Evolutionary conservation across 2,888 invertebrate species (phyloP), one percentile per base, ranked within the genome.

Genomic region (Dione vanillae): DNA sequence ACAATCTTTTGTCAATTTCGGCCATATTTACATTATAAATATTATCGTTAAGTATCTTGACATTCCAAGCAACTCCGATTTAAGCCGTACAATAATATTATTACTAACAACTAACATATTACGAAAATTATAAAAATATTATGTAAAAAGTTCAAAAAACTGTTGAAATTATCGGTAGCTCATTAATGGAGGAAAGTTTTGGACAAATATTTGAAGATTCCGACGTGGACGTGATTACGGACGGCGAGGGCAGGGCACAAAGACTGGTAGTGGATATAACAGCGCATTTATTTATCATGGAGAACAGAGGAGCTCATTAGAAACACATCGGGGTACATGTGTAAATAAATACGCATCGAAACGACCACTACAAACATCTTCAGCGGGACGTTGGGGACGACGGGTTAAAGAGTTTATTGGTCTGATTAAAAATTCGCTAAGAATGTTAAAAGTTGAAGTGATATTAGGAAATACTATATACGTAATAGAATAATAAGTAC

Each of bases 171-270:
- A 89, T 88, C 90, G 90, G 92, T 90, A 92, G 92, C 91, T 90
- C 86, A 90, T 89, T 92, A 92, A 89, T 85, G 87, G 89, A 86
- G 76, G 90, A 92, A 91, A 92, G 91, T 91, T 91, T 91, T 83
- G 84, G 80, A 75, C 80, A 92, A 92, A 92, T 92, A 92, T 92
- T 92, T 91, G 85, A 88, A 79, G 83, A 85, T 86, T 83, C 85
- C 83, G 82, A 80, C 83, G 84, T 83, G 85, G 86, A 87, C 84
- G 86, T 90, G 89, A 91, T 91, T 90, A 91, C 86, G 75, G 82
- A 79, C 84, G 83, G 82, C 66, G 72, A 59, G 78, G 83, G 81
- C 81, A 76, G 78, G 75, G 79, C 80, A 89, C 88, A 87, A 92
- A 92, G 91, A 89, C 89, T 87, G 88, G 90, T 92, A 91, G 92